Base-by-base conservation (phyloP, 2,113 vertebrate genomes). In the Silurus meridionalis region DNA sequence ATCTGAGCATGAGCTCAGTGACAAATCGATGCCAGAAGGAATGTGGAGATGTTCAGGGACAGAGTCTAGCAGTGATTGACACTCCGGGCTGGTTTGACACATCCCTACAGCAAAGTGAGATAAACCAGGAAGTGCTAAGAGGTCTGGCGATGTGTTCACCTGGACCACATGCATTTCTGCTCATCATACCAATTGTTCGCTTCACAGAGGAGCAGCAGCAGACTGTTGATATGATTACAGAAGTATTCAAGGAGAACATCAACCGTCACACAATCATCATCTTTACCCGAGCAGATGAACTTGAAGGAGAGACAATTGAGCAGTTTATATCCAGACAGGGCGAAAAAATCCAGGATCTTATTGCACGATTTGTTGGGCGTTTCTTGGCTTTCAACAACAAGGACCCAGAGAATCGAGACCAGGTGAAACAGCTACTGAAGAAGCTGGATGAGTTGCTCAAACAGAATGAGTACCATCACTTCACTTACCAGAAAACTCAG, bases 11-110 rank as follows among this genome's bases (percentile, higher is more conserved):
- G 88, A 21, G 52, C 13, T 90, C 90, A 25, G 88, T 90, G 57
- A 90, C 88, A 3, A 58, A 80, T 7, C 13, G 55, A 25, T 85
- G 90, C 66, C 23, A 63, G 85, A 83, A 25, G 61, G 78, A 37
- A 25, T 10, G 37, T 21, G 80, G 6, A n/a, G 37, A 17, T 5
- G 83, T 89, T 46, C 58, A 69, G 0, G 80, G 83, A 21, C 82
- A 23, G 46, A 17, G 50, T 0, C 63, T 90, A 8, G 15, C 63
- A 19, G 9, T 90, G 13, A 55, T 90, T 7, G 90, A 89, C 85
- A 90, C 90, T 17, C 90, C 90, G 55, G 88, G 79, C 1, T 84
- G 81, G 53, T 89, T 83, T 55, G 85, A 90, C 74, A 88, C 90
- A 0, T 64, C 72, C 0, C 15, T 82, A 17, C 6, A 78, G 3